A percentile compares a stretch with the other conserved stretches of the same genome.
These are phyloP conservation scores for Cheilinus undulatus DNA, from an alignment of 2,113 vertebrate species.

Conservation along the genomic window DNA sequence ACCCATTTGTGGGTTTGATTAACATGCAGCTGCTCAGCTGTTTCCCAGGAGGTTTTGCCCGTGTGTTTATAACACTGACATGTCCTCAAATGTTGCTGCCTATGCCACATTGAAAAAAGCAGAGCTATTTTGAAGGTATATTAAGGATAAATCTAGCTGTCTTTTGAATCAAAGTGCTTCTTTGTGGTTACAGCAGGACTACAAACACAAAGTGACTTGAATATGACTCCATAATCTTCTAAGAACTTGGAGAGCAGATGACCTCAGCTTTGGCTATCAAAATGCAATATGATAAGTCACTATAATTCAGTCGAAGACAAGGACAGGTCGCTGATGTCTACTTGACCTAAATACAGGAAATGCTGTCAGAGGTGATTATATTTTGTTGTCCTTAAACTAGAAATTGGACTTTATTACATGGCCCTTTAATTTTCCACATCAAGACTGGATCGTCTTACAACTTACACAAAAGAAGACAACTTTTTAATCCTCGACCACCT, in stretches of 20 bases:
- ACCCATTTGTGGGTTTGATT: constrained; percentile 57
- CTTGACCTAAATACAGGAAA: constrained; percentile 34
- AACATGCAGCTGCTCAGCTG: constrained; percentile 64
- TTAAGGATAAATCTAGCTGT: neutral
- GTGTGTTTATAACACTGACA: constrained; percentile 11
- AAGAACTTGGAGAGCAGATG: neutral
- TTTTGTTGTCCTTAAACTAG: no score
- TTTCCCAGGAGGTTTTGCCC: constrained; percentile 44
- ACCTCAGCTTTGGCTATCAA: constrained; percentile 21
- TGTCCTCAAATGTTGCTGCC: constrained; percentile 23
- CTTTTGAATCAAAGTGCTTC: neutral
- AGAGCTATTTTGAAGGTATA: neutral
- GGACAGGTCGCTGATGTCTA: constrained; percentile 14
- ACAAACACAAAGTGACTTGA: neutral
- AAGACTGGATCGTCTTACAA: no score
- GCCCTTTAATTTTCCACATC: no score
- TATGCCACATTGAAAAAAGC: neutral
- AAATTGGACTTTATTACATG: constrained; percentile 50
- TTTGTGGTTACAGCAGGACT: neutral
- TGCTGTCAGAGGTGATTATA: no score
- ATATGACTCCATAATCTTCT: neutral
- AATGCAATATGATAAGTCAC: constrained; percentile 18
- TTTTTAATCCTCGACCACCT: no score
- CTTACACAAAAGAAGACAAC: no score
- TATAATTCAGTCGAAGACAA: neutral